Percentiles rank a stretch among this genome's conserved stretches.
Evolutionary conservation across 2,797 vertebrate species (phyloP).

Genomic region (Malacoctenus gilli): DNA sequence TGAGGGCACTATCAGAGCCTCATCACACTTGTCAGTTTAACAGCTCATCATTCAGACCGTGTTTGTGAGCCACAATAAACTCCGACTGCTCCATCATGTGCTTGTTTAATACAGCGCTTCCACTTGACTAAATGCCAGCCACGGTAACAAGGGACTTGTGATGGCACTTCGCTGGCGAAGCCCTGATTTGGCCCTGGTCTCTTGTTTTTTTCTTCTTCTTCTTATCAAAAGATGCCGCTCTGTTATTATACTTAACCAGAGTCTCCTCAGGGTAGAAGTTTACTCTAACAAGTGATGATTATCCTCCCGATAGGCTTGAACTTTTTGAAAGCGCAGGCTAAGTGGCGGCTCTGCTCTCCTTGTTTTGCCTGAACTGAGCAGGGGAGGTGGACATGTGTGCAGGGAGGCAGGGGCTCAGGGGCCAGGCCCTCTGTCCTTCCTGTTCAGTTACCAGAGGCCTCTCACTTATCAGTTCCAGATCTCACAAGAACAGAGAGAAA

Average conservation of each 20-base stretch:
- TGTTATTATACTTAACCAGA: slow-evolving; percentile 35
- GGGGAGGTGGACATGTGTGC: slow-evolving; percentile 76
- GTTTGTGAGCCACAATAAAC: slow-evolving; percentile 53
- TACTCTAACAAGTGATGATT: slow-evolving; percentile 34
- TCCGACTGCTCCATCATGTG: slow-evolving; percentile 30
- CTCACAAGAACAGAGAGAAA: slow-evolving; percentile 74
- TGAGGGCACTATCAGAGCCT: slow-evolving; percentile 10
- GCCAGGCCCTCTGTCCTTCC: slow-evolving; percentile 75
- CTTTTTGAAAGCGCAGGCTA: slow-evolving; percentile 55
- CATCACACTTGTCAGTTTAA: slow-evolving; percentile 53
- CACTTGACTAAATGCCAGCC: slow-evolving; percentile 55
- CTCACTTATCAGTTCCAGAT: slow-evolving; percentile 74
- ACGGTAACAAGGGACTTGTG: slow-evolving; percentile 40
- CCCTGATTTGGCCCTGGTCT: slow-evolving; percentile 18
- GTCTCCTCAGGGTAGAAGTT: slow-evolving; percentile 33
- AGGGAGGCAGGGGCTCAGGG: slow-evolving; percentile 59
- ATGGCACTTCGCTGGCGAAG: slow-evolving; percentile 30
- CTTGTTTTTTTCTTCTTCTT: too few species aligned
- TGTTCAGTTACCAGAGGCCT: slow-evolving; percentile 76
- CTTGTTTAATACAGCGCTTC: slow-evolving; percentile 64
- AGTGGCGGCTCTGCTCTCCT: slow-evolving; percentile 55
- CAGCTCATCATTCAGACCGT: slow-evolving; percentile 64
- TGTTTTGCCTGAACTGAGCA: slow-evolving; percentile 51
- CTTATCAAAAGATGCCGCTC: slow-evolving; percentile 32
- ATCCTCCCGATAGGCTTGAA: slow-evolving; percentile 45